Evolutionary conservation across 2,888 invertebrate genomes (phyloP).

Genomic region (Cantharis lateralis): DNA sequence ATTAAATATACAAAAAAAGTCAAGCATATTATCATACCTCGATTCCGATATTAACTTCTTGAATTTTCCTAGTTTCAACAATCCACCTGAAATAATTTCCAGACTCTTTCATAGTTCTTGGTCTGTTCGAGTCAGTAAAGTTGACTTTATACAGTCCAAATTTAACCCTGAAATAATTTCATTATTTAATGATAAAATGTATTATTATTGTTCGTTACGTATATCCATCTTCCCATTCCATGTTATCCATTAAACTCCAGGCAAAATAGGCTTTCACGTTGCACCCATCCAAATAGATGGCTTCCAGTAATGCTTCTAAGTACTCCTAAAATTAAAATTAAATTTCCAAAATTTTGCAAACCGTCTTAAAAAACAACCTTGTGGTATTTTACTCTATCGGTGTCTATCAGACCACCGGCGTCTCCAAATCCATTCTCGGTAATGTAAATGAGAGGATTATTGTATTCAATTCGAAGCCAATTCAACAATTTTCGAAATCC

Average conservation of each 20-base stretch:
- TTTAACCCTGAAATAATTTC: conserved; percentile 58
- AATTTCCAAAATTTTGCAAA: background rate
- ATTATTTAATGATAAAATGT: background rate
- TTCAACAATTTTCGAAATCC: conserved; percentile 63
- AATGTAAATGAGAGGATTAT: conserved; percentile 62
- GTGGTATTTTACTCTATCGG: conserved; percentile 55
- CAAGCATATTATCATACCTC: background rate
- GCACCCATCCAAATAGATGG: conserved; percentile 63
- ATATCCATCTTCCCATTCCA: conserved; percentile 79
- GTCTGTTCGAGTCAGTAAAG: conserved; percentile 62
- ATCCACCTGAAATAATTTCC: conserved; percentile 62
- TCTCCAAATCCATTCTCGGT: conserved; percentile 66
- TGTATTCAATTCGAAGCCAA: conserved; percentile 53
- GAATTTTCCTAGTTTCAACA: conserved; percentile 48
- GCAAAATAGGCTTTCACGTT: conserved; percentile 70
- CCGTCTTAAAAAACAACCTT: conserved; percentile 37
- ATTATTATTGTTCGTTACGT: conserved; percentile 60
- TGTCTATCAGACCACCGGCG: conserved; percentile 57
- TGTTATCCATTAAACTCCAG: conserved; percentile 84
- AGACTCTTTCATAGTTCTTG: conserved; percentile 68
- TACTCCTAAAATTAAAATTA: conserved; percentile 50
- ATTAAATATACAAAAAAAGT: no score
- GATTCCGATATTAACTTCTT: background rate
- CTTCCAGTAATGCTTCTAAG: conserved; percentile 56
- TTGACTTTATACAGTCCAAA: conserved; percentile 75